These are phyloP conservation scores for Metridium senile DNA, from an alignment of 92 coral and sea anemone genomes.

Conservation along the genomic window DNA sequence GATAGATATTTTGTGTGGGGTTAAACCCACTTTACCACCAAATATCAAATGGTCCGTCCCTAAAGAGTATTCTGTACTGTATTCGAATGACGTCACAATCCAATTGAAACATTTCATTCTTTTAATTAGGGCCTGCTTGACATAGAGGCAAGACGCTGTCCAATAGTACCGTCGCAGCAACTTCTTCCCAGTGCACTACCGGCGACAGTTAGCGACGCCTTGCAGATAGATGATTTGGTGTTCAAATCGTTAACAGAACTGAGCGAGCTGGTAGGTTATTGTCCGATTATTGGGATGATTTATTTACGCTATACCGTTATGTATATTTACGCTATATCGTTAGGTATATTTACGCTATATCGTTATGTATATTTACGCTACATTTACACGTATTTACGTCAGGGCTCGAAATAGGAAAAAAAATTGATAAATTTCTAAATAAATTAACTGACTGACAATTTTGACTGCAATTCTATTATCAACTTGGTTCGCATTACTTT, in stretches of 20 bases:
- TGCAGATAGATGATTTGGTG: slow-evolving; percentile 18
- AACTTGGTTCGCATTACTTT: too few species aligned
- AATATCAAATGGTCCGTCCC: too few species aligned
- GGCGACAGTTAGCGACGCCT: slow-evolving; percentile 10
- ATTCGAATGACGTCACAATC: too few species aligned
- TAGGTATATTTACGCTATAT: not conserved
- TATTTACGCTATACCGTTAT: not conserved
- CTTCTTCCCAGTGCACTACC: slow-evolving; percentile 31
- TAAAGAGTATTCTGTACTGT: too few species aligned
- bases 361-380: not conserved
- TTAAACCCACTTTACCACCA: too few species aligned
- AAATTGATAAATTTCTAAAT: too few species aligned
- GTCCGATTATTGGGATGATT: not conserved
- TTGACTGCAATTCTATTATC: too few species aligned
- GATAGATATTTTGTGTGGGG: too few species aligned
- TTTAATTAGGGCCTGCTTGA: slow-evolving; percentile 21
- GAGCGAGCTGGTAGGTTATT: slow-evolving; percentile 24
- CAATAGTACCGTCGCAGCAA: slow-evolving; percentile 33
- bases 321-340: not conserved
- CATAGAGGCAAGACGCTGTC: slow-evolving; percentile 28
- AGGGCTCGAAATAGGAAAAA: too few species aligned
- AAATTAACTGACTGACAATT: too few species aligned
- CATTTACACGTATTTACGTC: not conserved
- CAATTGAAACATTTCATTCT: too few species aligned
- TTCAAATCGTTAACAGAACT: slow-evolving; percentile 27